A percentile compares a stretch with the other conserved stretches of the same genome.
Evolutionary conservation across 1,140 invertebrate genomes (phyloP).

Genomic region (Monomorium pharaonis): DNA sequence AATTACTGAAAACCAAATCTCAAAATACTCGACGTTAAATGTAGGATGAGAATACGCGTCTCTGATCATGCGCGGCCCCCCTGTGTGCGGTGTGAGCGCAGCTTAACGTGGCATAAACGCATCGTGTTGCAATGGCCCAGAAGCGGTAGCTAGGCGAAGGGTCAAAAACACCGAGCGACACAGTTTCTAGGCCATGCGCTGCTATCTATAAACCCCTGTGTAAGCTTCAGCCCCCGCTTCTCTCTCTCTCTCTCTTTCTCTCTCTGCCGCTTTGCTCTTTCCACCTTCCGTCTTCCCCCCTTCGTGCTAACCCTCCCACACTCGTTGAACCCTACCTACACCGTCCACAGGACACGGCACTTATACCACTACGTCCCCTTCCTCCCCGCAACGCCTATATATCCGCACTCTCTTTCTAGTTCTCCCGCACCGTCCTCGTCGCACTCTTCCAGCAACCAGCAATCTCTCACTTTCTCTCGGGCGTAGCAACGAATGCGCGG

Average conservation of each 20-base stretch:
- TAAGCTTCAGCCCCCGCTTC: conserved; percentile 72
- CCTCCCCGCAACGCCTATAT: conserved; percentile 33
- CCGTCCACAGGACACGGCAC: conserved; percentile 61
- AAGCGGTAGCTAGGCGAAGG: conserved; percentile 85
- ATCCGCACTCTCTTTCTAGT: conserved; percentile 32
- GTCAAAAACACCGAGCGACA: conserved; percentile 85
- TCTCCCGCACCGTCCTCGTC: conserved; percentile 30
- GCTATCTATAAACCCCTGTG: conserved; percentile 85
- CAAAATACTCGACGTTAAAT: neutral
- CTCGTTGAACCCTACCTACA: conserved; percentile 72
- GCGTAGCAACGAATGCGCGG: conserved; percentile 27
- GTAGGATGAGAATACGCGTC: neutral
- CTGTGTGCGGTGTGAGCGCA: conserved; percentile 61
- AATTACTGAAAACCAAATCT: neutral
- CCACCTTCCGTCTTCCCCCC: conserved; percentile 1
- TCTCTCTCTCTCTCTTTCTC: no score
- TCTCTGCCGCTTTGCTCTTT: conserved; percentile 36
- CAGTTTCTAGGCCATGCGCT: conserved; percentile 85
- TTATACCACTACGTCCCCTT: conserved; percentile 37
- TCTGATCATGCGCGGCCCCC: neutral
- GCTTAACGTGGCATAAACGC: conserved; percentile 66
- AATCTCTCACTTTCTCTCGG: conserved; percentile 59
- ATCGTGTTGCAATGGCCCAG: conserved; percentile 80
- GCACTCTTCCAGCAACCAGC: neutral
- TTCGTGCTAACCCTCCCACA: conserved; percentile 2